phyloP scores from a whole-genome alignment of 2,797 vertebrate species.

The Lagodon rhomboides region DNA sequence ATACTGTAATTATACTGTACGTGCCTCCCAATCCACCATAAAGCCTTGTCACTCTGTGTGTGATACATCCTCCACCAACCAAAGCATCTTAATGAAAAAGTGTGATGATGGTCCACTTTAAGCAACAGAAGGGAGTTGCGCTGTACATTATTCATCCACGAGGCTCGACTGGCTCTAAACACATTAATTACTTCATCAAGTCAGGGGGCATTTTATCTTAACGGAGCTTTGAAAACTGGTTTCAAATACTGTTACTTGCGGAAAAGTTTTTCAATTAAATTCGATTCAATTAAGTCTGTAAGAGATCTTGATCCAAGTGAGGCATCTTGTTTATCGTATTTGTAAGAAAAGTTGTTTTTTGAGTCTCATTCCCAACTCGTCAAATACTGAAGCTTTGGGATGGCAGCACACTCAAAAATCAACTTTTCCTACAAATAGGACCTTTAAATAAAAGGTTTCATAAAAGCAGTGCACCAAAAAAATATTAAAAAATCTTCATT shows the following conservation, averaged over 20 bases:
- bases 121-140: not conserved
- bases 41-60: not conserved
- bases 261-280: not conserved
- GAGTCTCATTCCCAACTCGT: too few species aligned
- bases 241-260: too few species aligned
- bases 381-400: too few species aligned
- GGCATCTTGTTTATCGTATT: not conserved
- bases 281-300: not conserved
- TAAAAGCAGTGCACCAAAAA: not conserved
- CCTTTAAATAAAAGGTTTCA: not conserved
- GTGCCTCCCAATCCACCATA: not conserved
- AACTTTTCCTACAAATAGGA: too few species aligned
- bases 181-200: not conserved
- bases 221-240: not conserved
- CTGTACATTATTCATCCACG: conserved; percentile 6
- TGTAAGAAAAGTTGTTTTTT: too few species aligned
- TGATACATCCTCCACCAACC: not conserved
- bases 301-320: not conserved
- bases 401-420: too few species aligned
- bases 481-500: too few species aligned
- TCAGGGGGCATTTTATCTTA: not conserved
- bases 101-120: not conserved
- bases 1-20: not conserved
- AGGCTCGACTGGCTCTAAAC: not conserved
- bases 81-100: not conserved